Evolutionary conservation across 1,140 invertebrate genomes (phyloP).

Genomic region (Bemisia tabaci): DNA sequence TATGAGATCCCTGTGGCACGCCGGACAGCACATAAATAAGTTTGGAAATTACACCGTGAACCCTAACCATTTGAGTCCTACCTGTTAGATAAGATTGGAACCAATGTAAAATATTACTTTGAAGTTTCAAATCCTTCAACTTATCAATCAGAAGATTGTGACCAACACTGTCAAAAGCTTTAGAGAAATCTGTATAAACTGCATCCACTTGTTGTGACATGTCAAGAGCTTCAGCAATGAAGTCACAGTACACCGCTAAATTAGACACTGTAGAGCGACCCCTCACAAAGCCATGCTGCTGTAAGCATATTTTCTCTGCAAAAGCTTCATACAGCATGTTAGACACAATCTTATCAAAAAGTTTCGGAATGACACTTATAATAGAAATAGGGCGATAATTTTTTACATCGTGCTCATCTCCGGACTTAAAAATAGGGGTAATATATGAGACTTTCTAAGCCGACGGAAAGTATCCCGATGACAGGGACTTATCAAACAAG

Average conservation of each 20-base stretch:
- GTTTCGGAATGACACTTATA: conserved; percentile 16
- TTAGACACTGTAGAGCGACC: conserved; percentile 9
- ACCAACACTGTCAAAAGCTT: conserved; percentile 13
- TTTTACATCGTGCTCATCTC: conserved; percentile 8
- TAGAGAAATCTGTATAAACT: conserved; percentile 12
- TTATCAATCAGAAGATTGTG: conserved; percentile 3
- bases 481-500: neutral
- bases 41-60: neutral
- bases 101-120: conserved; percentile 4
- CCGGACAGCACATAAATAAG: conserved; percentile 5
- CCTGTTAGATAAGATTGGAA: conserved; percentile 5
- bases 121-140: neutral
- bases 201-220: conserved; percentile 7
- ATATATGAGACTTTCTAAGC: conserved; percentile 14
- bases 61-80: conserved; percentile 4
- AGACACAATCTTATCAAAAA: conserved; percentile 11
- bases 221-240: neutral
- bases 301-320: neutral
- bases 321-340: neutral
- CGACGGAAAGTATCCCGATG: neutral
- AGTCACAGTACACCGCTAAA: conserved; percentile 7
- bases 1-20: conserved; percentile 6
- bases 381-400: conserved; percentile 20
- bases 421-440: conserved; percentile 15
- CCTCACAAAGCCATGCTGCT: conserved; percentile 10